Evolutionary conservation across 2,888 invertebrate genomes (phyloP).

Genomic region (Psylliodes chrysocephalus): DNA sequence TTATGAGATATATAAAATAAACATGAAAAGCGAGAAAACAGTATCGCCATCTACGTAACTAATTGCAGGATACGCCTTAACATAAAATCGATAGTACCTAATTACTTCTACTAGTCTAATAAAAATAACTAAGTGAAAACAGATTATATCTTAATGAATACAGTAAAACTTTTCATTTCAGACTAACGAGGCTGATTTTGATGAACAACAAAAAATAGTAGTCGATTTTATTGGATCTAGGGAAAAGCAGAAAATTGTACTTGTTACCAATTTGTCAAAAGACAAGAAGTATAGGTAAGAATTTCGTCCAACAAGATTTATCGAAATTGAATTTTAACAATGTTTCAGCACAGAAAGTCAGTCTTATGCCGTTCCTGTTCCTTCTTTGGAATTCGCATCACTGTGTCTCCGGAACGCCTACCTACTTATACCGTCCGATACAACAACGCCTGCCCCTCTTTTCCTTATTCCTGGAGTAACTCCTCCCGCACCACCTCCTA

Average conservation of each 20-base stretch:
- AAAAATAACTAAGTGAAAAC: too few relatives aligned
- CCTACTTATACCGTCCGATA: slow-evolving; percentile 72
- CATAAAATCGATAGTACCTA: too few relatives aligned
- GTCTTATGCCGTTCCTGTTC: slow-evolving; percentile 86
- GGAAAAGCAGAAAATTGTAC: slow-evolving; percentile 71
- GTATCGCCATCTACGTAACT: too few relatives aligned
- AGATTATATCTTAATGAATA: too few relatives aligned
- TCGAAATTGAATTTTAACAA: not conserved
- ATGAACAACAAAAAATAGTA: slow-evolving; percentile 70
- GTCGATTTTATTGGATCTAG: slow-evolving; percentile 70
- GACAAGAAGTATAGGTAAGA: slow-evolving; percentile 67
- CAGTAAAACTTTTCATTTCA: slow-evolving; percentile 51
- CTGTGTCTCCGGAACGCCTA: slow-evolving; percentile 89
- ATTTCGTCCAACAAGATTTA: not conserved
- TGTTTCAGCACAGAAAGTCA: slow-evolving; percentile 69
- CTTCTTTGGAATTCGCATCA: slow-evolving; percentile 90
- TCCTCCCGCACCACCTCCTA: slow-evolving; percentile 59
- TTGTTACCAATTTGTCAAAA: slow-evolving; percentile 68
- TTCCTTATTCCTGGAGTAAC: slow-evolving; percentile 61
- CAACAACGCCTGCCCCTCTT: slow-evolving; percentile 61
- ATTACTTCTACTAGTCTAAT: too few relatives aligned
- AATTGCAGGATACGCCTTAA: too few relatives aligned
- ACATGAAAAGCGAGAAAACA: too few relatives aligned
- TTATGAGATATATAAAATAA: too few relatives aligned
- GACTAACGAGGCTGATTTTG: slow-evolving; percentile 73